Evolutionary conservation across 2,888 invertebrate species (phyloP).

Genomic region (Caenorhabditis imperialis): DNA sequence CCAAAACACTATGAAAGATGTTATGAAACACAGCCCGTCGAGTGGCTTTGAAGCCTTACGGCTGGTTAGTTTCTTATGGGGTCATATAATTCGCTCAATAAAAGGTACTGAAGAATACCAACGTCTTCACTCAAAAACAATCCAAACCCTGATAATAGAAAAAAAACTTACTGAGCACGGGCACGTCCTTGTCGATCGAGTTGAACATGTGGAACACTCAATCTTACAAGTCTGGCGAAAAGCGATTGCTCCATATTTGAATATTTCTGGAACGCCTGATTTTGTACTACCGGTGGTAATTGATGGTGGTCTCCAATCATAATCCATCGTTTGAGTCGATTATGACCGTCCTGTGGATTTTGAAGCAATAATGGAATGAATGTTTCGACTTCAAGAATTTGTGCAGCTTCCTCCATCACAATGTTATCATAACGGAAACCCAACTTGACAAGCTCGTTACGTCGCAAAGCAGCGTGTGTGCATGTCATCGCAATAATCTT

Average conservation of each 20-base stretch:
- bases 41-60: too few species aligned
- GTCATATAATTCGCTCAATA: too few species aligned
- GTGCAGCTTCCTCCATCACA: conserved; percentile 98
- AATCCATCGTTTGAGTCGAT: conserved; percentile 97
- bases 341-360: conserved; percentile 95
- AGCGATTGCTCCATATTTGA: conserved; percentile 99
- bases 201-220: conserved; percentile 97
- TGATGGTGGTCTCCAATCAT: conserved; percentile 99
- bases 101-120: too few species aligned
- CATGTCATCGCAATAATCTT: conserved; percentile 99
- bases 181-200: conserved; percentile 97
- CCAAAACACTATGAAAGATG: too few species aligned
- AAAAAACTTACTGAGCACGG: conserved; percentile 84
- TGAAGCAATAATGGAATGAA: conserved; percentile 95
- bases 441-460: conserved; percentile 88
- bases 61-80: too few species aligned
- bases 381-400: conserved; percentile 98
- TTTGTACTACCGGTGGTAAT: conserved; percentile 98
- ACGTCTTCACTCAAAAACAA: too few species aligned
- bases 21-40: too few species aligned
- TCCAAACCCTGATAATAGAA: too few species aligned
- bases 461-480: conserved; percentile 96
- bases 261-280: conserved; percentile 99
- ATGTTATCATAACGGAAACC: conserved; percentile 93
- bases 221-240: conserved; percentile 93